These are phyloP conservation scores for Zelostemma sp. DNA, from an alignment of 1,140 invertebrate species.

Conservation along the genomic window DNA sequence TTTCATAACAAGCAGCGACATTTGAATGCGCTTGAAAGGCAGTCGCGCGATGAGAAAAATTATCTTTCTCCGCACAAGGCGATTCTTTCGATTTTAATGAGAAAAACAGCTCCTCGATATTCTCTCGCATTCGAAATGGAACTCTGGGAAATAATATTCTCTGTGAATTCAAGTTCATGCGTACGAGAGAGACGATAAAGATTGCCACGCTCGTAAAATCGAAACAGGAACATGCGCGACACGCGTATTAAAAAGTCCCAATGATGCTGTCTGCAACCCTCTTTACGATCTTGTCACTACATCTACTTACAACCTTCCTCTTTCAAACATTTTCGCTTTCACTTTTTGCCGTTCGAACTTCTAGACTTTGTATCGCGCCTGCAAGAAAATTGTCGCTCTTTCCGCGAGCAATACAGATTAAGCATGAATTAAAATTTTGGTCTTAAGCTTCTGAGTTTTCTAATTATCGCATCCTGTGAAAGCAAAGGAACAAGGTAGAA, in stretches of 20 bases:
- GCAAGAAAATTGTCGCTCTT: neutral
- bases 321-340: neutral
- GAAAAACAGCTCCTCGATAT: neutral
- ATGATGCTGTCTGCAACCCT: slow-evolving; percentile 48
- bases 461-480: too few species aligned
- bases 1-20: slow-evolving; percentile 7
- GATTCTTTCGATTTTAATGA: neutral
- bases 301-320: slow-evolving; percentile 4
- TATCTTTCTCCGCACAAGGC: neutral
- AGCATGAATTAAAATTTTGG: too few species aligned
- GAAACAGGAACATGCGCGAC: slow-evolving; percentile 46
- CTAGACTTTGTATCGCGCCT: neutral
- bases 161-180: neutral
- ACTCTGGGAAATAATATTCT: neutral
- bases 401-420: too few species aligned
- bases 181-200: neutral
- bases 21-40: neutral
- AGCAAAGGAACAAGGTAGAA: too few species aligned
- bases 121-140: neutral
- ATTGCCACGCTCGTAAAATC: slow-evolving; percentile 46
- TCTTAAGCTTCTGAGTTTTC: too few species aligned
- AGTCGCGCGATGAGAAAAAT: neutral
- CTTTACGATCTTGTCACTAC: slow-evolving; percentile 45
- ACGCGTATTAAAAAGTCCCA: slow-evolving; percentile 48
- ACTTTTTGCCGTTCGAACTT: neutral